Evolutionary conservation across 2,888 invertebrate species (phyloP).

Genomic region (Polymixis flavicincta): DNA sequence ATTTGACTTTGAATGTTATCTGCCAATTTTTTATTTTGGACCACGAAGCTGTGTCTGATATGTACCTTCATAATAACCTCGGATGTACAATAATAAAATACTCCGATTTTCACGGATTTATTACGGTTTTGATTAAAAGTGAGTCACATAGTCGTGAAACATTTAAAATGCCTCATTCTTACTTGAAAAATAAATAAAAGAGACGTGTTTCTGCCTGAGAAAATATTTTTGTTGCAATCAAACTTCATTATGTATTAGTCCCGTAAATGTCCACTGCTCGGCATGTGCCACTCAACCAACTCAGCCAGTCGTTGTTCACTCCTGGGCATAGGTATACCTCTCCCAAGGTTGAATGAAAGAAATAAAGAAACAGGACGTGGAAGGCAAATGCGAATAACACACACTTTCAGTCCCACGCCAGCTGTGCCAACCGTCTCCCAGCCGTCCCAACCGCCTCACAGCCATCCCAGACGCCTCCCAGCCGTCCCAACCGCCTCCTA

Average conservation of each 20-base stretch:
- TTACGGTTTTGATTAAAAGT: conserved; percentile 52
- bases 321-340: too few species aligned
- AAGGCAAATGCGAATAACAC: too few species aligned
- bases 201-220: not conserved
- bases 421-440: too few species aligned
- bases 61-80: not conserved
- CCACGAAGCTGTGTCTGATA: not conserved
- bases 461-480: too few species aligned
- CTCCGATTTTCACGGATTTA: conserved; percentile 50
- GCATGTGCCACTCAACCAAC: not conserved
- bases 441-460: too few species aligned
- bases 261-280: not conserved
- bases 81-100: conserved; percentile 16
- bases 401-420: too few species aligned
- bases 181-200: not conserved
- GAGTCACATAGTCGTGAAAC: conserved; percentile 21
- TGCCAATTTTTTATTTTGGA: not conserved
- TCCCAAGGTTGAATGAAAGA: too few species aligned
- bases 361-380: too few species aligned
- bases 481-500: too few species aligned
- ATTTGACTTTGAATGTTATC: not conserved
- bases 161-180: not conserved
- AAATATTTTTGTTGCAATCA: not conserved
- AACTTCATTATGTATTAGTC: not conserved
- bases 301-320: not conserved